These are phyloP conservation scores for Struthidea cinerea DNA, from an alignment of 2,113 vertebrate species.

Conservation along the genomic window DNA sequence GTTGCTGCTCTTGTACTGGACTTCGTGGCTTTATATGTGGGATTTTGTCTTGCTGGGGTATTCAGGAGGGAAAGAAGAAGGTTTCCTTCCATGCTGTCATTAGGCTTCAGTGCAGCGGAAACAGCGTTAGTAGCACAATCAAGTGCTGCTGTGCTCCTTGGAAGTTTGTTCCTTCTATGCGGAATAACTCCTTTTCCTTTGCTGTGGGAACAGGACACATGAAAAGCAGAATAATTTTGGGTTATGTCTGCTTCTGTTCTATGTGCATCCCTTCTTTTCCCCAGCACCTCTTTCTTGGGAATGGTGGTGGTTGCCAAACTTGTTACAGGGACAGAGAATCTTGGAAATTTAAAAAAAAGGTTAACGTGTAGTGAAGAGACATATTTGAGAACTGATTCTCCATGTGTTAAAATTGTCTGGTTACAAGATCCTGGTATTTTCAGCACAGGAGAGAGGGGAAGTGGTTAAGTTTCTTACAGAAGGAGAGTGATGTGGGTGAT, in stretches of 20 bases:
- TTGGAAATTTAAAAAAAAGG: background rate
- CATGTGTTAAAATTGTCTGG: fast-evolving
- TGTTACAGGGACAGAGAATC: background rate
- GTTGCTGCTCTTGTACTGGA: too few relatives aligned
- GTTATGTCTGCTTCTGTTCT: background rate
- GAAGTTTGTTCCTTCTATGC: background rate
- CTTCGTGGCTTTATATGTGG: fast-evolving
- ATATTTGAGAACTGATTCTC: background rate
- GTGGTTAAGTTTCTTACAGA: background rate
- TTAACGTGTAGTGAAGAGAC: background rate
- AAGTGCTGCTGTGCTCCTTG: background rate
- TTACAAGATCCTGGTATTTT: background rate
- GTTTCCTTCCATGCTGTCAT: background rate
- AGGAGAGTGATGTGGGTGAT: background rate
- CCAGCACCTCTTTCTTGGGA: background rate
- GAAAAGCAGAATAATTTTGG: background rate
- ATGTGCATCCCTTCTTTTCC: background rate
- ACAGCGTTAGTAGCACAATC: background rate
- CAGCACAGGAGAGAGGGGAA: background rate
- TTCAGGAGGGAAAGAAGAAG: background rate
- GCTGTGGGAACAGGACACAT: fast-evolving
- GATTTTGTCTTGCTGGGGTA: background rate
- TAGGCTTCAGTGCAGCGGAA: background rate
- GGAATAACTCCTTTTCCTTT: background rate
- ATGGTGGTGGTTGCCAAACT: background rate